These are phyloP conservation scores for Aptenodytes patagonicus DNA, from an alignment of 2,113 vertebrate species.

Conservation along the genomic window DNA sequence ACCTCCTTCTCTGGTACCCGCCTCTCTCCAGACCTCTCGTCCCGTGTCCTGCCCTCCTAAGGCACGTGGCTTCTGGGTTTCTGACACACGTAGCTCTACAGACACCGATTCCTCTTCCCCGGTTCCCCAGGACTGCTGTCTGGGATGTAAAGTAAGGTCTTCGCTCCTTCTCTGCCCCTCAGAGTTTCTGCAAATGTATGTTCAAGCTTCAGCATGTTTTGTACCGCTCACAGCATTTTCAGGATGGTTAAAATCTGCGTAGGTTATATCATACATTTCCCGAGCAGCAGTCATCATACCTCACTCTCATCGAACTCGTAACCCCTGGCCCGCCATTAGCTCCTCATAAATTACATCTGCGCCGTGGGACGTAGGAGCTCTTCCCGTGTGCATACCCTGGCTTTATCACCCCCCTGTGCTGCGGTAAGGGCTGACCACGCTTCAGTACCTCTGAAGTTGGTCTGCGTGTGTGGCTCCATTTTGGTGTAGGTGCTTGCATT, in stretches of 20 bases:
- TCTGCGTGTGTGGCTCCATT: not conserved
- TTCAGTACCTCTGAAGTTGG: not conserved
- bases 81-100: not conserved
- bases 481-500: not conserved
- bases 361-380: not conserved
- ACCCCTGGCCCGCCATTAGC: accelerated
- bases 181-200: not conserved
- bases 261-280: not conserved
- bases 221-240: not conserved
- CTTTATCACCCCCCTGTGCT: not conserved
- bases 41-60: not conserved
- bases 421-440: not conserved
- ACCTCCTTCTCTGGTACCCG: not conserved
- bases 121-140: not conserved
- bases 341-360: not conserved
- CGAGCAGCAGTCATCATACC: not conserved
- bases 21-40: not conserved
- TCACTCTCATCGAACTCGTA: not conserved
- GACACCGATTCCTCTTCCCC: not conserved
- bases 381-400: accelerated
- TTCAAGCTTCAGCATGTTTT: not conserved
- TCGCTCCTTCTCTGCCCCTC: not conserved
- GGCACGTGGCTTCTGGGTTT: not conserved
- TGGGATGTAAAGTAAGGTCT: not conserved
- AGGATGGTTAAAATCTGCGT: not conserved